Evolutionary conservation across 2,113 vertebrate species (phyloP).

Genomic region (Promerops cafer): DNA sequence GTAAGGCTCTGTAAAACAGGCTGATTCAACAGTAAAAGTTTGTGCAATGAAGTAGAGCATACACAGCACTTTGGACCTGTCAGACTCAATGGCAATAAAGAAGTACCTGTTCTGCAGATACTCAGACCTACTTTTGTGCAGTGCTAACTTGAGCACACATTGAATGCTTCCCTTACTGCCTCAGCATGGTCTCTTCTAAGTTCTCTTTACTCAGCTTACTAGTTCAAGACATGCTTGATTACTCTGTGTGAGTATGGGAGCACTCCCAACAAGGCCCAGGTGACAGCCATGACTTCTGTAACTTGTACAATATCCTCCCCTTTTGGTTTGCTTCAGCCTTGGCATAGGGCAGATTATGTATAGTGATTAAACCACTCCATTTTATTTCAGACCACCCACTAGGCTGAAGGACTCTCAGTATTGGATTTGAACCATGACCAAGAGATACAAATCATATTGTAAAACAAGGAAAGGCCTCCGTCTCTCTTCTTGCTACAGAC

Average conservation of each 20-base stretch:
- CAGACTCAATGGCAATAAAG: background rate
- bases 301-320: background rate
- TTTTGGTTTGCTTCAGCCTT: background rate
- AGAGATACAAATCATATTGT: background rate
- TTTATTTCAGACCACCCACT: background rate
- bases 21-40: constrained; percentile 27
- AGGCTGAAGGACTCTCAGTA: background rate
- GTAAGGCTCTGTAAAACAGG: constrained; percentile 7
- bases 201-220: background rate
- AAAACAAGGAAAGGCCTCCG: background rate
- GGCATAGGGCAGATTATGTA: background rate
- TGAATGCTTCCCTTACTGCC: background rate
- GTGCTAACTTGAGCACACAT: background rate
- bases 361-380: background rate
- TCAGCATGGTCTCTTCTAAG: background rate
- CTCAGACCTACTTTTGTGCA: background rate
- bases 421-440: background rate
- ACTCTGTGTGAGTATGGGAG: background rate
- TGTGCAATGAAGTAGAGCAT: background rate
- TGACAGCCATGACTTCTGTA: background rate
- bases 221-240: background rate
- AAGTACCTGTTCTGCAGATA: background rate
- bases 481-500: background rate
- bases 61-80: background rate
- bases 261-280: background rate